Evolutionary conservation across 2,888 invertebrate species (phyloP).

Genomic region (Automeris io): DNA sequence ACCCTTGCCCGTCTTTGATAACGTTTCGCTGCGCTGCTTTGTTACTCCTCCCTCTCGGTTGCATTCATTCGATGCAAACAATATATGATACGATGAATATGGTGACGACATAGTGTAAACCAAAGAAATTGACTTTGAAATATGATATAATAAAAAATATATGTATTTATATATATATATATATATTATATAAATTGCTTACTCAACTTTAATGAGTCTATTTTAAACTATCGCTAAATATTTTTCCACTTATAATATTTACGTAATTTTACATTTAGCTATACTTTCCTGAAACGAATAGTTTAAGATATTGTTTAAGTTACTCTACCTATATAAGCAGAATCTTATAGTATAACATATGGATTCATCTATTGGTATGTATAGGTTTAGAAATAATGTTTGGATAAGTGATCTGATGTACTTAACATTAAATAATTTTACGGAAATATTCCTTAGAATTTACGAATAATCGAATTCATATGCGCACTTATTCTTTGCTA

Average conservation of each 20-base stretch:
- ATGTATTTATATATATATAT: not conserved
- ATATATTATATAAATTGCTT: not conserved
- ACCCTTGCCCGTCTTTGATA: slow-evolving; percentile 24
- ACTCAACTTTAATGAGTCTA: not conserved
- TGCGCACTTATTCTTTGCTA: too few species aligned
- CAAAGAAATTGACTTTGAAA: slow-evolving; percentile 1
- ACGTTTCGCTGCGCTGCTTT: slow-evolving; percentile 33
- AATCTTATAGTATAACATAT: too few species aligned
- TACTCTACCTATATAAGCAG: too few species aligned
- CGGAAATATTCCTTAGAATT: too few species aligned
- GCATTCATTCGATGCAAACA: slow-evolving; percentile 36
- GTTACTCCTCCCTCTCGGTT: slow-evolving; percentile 30
- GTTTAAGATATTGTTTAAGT: not conserved
- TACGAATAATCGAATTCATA: too few species aligned
- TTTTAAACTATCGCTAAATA: not conserved
- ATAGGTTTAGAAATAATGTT: too few species aligned
- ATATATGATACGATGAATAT: slow-evolving; percentile 63
- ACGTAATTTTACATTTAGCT: not conserved
- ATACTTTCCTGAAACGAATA: slow-evolving; percentile 2
- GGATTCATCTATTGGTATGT: too few species aligned
- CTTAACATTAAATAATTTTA: too few species aligned
- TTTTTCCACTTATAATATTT: slow-evolving; percentile 2
- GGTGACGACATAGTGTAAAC: slow-evolving; percentile 64
- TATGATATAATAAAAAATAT: too few species aligned
- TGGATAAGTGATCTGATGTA: too few species aligned